These are phyloP conservation scores for Lissonota sp. DNA, from an alignment of 2,888 invertebrate genomes.

Conservation along the genomic window DNA sequence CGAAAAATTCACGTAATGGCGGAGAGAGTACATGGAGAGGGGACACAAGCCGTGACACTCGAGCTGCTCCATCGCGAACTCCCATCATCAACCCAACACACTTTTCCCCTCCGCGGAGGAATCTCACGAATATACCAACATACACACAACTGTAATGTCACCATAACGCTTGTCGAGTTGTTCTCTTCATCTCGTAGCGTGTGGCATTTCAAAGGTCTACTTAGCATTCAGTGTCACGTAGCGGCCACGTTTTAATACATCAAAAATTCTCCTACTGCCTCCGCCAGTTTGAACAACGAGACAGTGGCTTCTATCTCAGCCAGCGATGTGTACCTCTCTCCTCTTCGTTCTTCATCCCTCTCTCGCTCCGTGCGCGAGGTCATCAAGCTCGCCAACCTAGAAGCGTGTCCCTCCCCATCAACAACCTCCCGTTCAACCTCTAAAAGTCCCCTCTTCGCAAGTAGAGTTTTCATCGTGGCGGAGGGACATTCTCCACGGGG, in stretches of 20 bases:
- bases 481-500: neutral
- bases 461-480: neutral
- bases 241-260: conserved; percentile 82
- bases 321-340: no score
- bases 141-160: conserved; percentile 21
- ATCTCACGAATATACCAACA: conserved; percentile 8
- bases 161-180: neutral
- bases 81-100: neutral
- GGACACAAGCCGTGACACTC: conserved; percentile 30
- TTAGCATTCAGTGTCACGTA: conserved; percentile 84
- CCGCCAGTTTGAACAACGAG: conserved; percentile 56
- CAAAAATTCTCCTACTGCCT: conserved; percentile 78
- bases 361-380: conserved; percentile 9
- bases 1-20: conserved; percentile 37
- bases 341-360: conserved; percentile 5
- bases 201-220: conserved; percentile 80
- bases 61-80: conserved; percentile 5
- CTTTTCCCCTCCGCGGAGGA: conserved; percentile 5
- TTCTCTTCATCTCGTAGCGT: conserved; percentile 67
- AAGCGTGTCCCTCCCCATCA: conserved; percentile 19
- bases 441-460: conserved; percentile 33
- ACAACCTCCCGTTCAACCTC: conserved; percentile 39
- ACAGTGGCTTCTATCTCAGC: conserved; percentile 21
- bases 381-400: conserved; percentile 18
- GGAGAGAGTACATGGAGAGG: conserved; percentile 11